Base-by-base conservation (phyloP, 2,888 invertebrate genomes). In the Agrochola circellaris region DNA sequence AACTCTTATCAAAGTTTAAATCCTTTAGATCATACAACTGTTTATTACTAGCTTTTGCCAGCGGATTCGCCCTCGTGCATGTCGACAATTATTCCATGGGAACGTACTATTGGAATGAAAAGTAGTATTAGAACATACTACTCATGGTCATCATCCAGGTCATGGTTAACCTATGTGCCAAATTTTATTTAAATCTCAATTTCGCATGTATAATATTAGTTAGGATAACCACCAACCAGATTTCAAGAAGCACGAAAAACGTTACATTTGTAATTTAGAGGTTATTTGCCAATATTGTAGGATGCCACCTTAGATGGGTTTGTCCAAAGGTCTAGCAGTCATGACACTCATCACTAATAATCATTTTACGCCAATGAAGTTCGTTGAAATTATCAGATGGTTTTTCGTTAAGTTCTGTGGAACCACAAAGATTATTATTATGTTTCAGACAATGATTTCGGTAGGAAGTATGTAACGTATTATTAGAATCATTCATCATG, bases 371-470 rank as follows among this genome's bases (percentile, higher is more conserved):
- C 2, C 13, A 58, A 26, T 58, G 26, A 58, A 30, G 1, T 60
- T 30, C 30, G 8, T 30, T 30, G 17, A 60, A 60, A 30, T 30
- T 20, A 61, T 61, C 20, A 34, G 61, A 61, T 30, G 23, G 69
- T 62, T 77, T 77, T 60, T 67, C 5, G 9, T 9, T 20, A 11
- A 67, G 15, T 13, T 38, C 62, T 64, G 34, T 9, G 71, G 78
- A 78, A 82, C 78, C 60, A 23, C 38, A 73, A 68, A 38, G 0
- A 71, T 23, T 26, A 0, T 30, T 64, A 34, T 38, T 48, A 0
- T 30, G 48, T 64, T 78, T 56, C 60, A 64, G 23, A 60, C 67
- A 82, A 60, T 71, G 58, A 67, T 64, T 82, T 73, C 34, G 26
- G n/a, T 54, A 51, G 56, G 69, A 73, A 71, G 54, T 64, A 42